phyloP scores from a whole-genome alignment of 2,888 invertebrate species.

The Heteromyza rotundicornis region DNA sequence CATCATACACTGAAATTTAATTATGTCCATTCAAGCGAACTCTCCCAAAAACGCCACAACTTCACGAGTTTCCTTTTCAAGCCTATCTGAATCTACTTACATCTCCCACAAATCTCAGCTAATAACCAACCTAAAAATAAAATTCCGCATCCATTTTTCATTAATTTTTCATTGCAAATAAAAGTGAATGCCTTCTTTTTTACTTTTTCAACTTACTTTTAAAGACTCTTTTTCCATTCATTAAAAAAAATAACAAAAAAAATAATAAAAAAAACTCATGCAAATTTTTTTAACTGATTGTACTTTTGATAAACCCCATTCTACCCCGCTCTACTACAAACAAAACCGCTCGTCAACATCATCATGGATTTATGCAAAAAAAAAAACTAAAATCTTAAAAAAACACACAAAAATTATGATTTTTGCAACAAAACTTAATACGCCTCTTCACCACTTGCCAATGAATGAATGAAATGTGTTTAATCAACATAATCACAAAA shows the following conservation, averaged over 20 bases:
- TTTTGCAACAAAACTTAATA: slow-evolving; percentile 17
- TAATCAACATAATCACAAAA: slow-evolving; percentile 18
- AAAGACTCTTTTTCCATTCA: slow-evolving; percentile 16
- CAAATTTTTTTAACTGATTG: slow-evolving; percentile 56
- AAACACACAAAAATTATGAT: slow-evolving; percentile 21
- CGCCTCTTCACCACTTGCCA: slow-evolving; percentile 23
- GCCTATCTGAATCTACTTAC: background rate
- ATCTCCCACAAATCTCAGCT: background rate
- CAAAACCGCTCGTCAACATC: slow-evolving; percentile 53
- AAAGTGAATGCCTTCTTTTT: slow-evolving; percentile 23
- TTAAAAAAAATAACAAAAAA: slow-evolving; percentile 25
- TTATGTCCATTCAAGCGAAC: background rate
- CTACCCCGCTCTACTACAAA: slow-evolving; percentile 26
- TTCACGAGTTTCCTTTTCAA: background rate
- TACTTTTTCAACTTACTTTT: slow-evolving; percentile 5
- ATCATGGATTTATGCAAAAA: slow-evolving; percentile 47
- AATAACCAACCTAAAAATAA: too few species aligned
- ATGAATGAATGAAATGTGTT: slow-evolving; percentile 40
- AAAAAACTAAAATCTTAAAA: slow-evolving; percentile 16
- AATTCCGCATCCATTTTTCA: slow-evolving; percentile 20
- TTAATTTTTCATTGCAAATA: slow-evolving; percentile 25
- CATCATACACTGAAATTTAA: background rate
- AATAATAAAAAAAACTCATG: slow-evolving; percentile 50
- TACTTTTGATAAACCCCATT: slow-evolving; percentile 40
- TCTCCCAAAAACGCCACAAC: background rate